These are phyloP conservation scores for Donacobius atricapilla DNA, from an alignment of 2,113 vertebrate species.

Conservation along the genomic window DNA sequence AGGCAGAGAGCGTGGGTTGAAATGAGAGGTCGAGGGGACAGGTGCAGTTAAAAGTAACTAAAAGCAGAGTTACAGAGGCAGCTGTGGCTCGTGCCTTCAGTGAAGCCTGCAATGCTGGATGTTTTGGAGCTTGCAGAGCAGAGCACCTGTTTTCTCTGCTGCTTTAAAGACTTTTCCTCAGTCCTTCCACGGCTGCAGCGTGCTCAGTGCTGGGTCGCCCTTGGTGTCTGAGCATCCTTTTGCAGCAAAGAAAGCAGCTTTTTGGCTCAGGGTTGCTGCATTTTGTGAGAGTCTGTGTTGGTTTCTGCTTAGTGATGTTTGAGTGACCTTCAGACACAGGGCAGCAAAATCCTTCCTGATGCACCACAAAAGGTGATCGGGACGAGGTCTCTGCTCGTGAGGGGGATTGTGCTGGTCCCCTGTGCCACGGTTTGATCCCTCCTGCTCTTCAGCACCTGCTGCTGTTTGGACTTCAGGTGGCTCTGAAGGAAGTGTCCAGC, in stretches of 20 bases:
- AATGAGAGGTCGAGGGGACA: background rate
- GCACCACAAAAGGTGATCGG: background rate
- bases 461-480: background rate
- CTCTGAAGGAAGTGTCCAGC: fast-evolving
- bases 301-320: background rate
- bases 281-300: background rate
- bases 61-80: background rate
- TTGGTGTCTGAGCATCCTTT: background rate
- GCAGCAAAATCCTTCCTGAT: background rate
- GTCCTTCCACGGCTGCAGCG: fast-evolving
- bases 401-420: background rate
- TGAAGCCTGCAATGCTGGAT: background rate
- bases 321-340: background rate
- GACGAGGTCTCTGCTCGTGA: fast-evolving
- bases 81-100: background rate
- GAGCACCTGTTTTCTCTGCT: background rate
- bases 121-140: background rate
- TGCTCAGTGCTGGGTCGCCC: fast-evolving
- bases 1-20: background rate
- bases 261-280: background rate
- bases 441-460: background rate
- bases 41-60: background rate
- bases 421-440: background rate
- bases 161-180: background rate
- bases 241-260: background rate